A percentile compares a stretch with the other conserved stretches of the same genome.
These are phyloP conservation scores for Ischnura elegans DNA, from an alignment of 2,888 invertebrate species.

Conservation along the genomic window DNA sequence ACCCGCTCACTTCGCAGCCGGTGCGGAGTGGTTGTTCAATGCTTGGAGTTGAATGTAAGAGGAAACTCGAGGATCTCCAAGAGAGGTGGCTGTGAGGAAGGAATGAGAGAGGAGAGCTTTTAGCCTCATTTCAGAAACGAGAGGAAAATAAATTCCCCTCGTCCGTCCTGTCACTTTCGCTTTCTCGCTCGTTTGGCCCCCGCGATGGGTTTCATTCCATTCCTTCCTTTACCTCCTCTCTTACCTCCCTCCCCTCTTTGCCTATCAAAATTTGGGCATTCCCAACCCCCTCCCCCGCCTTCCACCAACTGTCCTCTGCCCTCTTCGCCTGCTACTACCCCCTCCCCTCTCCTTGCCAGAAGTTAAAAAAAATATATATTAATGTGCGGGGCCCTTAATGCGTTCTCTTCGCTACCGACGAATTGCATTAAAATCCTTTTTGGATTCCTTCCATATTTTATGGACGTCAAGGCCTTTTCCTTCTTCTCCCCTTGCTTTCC, in stretches of 20 bases:
- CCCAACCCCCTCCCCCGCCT: no score
- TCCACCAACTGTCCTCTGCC: neutral
- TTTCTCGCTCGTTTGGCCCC: slow-evolving; percentile 6
- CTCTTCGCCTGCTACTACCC: neutral
- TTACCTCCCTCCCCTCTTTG: no score
- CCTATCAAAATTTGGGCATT: no score
- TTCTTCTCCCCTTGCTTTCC: neutral
- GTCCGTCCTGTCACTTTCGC: slow-evolving; percentile 26
- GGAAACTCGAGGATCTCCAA: neutral
- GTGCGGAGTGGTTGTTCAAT: no score
- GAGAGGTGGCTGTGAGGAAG: neutral
- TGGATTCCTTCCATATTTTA: slow-evolving; percentile 24
- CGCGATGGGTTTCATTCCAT: slow-evolving; percentile 7
- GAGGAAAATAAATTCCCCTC: neutral
- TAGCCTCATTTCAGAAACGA: neutral
- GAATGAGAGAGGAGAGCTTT: neutral
- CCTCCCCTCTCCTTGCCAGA: neutral
- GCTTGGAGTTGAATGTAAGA: no score
- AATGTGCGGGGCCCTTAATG: neutral
- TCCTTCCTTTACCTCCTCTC: neutral
- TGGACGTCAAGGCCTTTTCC: neutral
- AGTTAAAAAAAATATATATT: neutral
- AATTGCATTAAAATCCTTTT: slow-evolving; percentile 38
- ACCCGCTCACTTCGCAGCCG: no score
- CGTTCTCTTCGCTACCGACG: neutral